Evolutionary conservation across 2,113 vertebrate species (phyloP).

Genomic region (Trichechus manatus): DNA sequence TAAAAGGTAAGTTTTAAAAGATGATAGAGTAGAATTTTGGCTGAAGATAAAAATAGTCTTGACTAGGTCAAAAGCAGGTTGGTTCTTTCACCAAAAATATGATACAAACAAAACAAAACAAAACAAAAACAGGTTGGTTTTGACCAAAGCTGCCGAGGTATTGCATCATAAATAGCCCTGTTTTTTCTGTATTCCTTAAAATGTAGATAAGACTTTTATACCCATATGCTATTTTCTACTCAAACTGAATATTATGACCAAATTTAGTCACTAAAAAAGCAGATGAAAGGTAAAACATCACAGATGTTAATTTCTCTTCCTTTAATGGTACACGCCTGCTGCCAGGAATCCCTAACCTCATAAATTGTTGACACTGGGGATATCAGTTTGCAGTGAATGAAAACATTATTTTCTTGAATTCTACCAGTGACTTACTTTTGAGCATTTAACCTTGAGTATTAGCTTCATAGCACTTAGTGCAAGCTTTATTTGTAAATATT

Average conservation of each 20-base stretch:
- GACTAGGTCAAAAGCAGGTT: neutral
- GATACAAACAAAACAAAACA: neutral
- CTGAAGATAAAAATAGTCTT: constrained; percentile 14
- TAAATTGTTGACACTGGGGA: neutral
- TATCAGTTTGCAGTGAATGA: neutral
- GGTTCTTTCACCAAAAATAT: neutral
- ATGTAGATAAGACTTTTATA: neutral
- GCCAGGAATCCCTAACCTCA: neutral
- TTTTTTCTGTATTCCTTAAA: constrained; percentile 11
- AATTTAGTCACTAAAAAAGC: neutral
- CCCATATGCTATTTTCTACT: constrained; percentile 32
- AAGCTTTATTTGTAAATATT: neutral
- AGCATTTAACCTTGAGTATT: neutral
- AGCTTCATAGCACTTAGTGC: neutral
- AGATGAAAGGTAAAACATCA: neutral
- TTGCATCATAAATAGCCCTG: neutral
- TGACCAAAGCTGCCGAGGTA: neutral
- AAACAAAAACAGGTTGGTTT: neutral
- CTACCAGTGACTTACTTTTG: neutral
- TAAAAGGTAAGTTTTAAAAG: constrained; percentile 25
- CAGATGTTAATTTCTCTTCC: neutral
- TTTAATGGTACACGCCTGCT: neutral
- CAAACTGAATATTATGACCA: neutral
- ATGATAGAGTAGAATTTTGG: constrained; percentile 24
- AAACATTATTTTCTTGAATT: neutral